phyloP scores from a whole-genome alignment of 37 sponge, comb jelly and placozoan genomes.

The Cladorhizidae sp. region DNA sequence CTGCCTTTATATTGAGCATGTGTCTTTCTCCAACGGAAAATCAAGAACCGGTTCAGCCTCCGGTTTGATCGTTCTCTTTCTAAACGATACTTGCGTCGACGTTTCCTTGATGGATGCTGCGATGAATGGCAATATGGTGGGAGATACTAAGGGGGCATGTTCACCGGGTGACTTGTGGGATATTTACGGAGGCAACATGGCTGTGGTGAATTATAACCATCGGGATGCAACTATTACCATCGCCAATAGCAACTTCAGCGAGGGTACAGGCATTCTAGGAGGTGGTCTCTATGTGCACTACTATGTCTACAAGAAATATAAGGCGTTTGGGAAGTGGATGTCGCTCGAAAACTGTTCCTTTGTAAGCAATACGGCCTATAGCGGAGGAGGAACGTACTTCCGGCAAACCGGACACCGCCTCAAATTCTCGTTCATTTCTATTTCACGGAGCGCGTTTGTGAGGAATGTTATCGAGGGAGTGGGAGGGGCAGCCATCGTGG shows the following conservation, averaged over 20 bases:
- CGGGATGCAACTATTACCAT: not conserved
- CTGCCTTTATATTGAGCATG: not conserved
- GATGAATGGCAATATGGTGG: not conserved
- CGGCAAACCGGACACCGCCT: no score
- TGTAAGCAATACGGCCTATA: no score
- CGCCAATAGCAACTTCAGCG: not conserved
- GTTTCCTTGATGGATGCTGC: not conserved
- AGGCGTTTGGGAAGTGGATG: not conserved
- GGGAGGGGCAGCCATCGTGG: no score
- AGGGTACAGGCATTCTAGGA: not conserved
- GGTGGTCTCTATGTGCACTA: conserved; percentile 3
- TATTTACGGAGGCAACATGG: not conserved
- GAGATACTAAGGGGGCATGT: not conserved
- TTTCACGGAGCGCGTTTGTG: no score
- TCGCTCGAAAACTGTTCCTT: not conserved
- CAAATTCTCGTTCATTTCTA: no score
- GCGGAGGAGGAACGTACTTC: no score
- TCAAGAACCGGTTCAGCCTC: not conserved
- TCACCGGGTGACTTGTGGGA: not conserved
- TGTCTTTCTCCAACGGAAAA: not conserved
- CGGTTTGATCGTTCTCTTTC: not conserved
- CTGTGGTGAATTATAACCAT: not conserved
- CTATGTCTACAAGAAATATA: not conserved
- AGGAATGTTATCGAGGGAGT: no score
- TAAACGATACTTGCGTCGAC: not conserved